A percentile compares a stretch with the other conserved stretches of the same genome.
phyloP scores from a whole-genome alignment of 2,113 vertebrate species.

The Cyprinodon brontotheroides region DNA sequence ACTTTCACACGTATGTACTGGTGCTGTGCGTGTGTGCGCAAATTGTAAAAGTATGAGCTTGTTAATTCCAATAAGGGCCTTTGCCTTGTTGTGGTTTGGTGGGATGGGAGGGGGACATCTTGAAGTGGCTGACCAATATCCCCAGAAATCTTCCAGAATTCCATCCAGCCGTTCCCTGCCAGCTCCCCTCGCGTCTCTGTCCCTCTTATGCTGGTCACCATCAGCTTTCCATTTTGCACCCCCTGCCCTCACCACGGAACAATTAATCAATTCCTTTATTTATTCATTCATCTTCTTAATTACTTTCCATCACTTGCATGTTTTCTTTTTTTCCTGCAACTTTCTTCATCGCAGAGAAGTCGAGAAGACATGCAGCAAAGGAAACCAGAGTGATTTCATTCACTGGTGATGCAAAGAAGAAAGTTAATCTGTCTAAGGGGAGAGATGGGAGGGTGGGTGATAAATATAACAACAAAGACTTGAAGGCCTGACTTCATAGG shows the following conservation, averaged over 20 bases:
- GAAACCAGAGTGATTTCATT: slow-evolving; percentile 59
- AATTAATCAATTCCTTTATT: slow-evolving; percentile 64
- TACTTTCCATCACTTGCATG: slow-evolving; percentile 36
- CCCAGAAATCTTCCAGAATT: slow-evolving; percentile 76
- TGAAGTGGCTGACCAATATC: slow-evolving; percentile 79
- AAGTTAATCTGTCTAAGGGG: slow-evolving; percentile 53
- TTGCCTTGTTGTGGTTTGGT: slow-evolving; percentile 82
- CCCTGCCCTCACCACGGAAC: slow-evolving; percentile 40
- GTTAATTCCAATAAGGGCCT: slow-evolving; percentile 80
- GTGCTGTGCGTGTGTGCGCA: slow-evolving; percentile 69
- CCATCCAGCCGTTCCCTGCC: slow-evolving; percentile 60
- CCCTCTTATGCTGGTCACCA: slow-evolving; percentile 31
- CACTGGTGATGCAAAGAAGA: slow-evolving; percentile 46
- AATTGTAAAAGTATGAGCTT: slow-evolving; percentile 82
- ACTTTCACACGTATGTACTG: slow-evolving; percentile 54
- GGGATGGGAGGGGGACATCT: slow-evolving; percentile 67
- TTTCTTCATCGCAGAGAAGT: slow-evolving; percentile 34
- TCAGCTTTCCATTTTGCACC: slow-evolving; percentile 26
- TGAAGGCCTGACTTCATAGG: slow-evolving; percentile 67
- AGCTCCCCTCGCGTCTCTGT: slow-evolving; percentile 37
- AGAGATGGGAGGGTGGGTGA: slow-evolving; percentile 27
- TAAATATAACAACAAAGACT: slow-evolving; percentile 72
- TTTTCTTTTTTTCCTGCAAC: slow-evolving; percentile 26
- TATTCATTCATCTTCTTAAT: slow-evolving; percentile 67
- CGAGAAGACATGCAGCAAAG: slow-evolving; percentile 17